Base-by-base conservation (phyloP, 2,888 invertebrate species). In the Cryptus viduatorius region DNA sequence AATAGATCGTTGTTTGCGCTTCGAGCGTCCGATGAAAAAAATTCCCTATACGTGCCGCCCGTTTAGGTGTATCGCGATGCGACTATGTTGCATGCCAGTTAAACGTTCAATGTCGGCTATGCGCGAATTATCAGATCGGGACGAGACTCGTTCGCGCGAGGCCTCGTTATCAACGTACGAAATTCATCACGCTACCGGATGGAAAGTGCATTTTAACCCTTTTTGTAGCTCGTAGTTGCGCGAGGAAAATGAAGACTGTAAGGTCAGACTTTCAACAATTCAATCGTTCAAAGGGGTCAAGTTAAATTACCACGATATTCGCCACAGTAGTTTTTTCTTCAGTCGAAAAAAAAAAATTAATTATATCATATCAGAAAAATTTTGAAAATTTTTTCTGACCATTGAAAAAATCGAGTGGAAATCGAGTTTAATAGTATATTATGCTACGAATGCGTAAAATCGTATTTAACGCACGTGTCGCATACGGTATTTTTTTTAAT, bases 41-140 rank as follows among this genome's bases (percentile, higher is more conserved):
- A 77, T 12, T 16, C 46, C 46, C 44, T 50, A 16, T 4, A 64
- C 19, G 67, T 59, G 44, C 31, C 44, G 31, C 59, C 14, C 48
- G 46, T 29, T 10, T 48, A 4, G 48, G 14, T 68, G 31, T 69
- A 59, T 78, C 67, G 56, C 31, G 59, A 59, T 69, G 31, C 29
- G 46, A 78, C 59, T 68, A 69, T 53, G 78, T 78, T 78, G 78
- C 78, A 78, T 78, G 78, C 78, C 61, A 69, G 59, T 37, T 68
- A 37, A 78, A 69, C 68, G 78, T 78, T 78, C 59, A 48, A 42
- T 48, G 68, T 59, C 42, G 59, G 29, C 24, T 68, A 68, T 61
- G 78, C 59, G 68, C 31, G 68, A 24, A 59, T 78, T 78, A 78
- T 78, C 78, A 78, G 78, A 78, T 78, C 59, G 78, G 68, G 48